Evolutionary conservation across 2,888 invertebrate species (phyloP).

Genomic region (Ochlodes sylvanus): DNA sequence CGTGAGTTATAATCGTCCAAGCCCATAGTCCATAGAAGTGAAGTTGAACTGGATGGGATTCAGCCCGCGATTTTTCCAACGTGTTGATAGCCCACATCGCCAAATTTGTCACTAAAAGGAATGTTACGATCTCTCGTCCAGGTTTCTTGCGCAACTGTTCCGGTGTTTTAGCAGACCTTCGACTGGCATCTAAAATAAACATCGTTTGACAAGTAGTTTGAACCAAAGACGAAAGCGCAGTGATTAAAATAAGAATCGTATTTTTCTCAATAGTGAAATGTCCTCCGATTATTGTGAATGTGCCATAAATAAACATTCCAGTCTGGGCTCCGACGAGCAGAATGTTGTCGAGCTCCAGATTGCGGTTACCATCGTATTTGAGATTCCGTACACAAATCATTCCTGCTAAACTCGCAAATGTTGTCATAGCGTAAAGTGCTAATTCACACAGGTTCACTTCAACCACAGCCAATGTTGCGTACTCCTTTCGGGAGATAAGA

Average conservation of each 20-base stretch:
- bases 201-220: conserved; percentile 96
- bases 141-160: conserved; percentile 95
- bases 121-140: conserved; percentile 96
- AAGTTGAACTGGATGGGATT: conserved; percentile 95
- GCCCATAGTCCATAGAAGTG: conserved; percentile 97
- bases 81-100: conserved; percentile 98
- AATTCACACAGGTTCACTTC: conserved; percentile 96
- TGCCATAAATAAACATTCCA: conserved; percentile 97
- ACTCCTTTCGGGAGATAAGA: conserved; percentile 91
- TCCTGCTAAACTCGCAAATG: conserved; percentile 93
- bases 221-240: conserved; percentile 93
- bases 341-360: conserved; percentile 95
- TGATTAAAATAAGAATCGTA: conserved; percentile 92
- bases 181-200: conserved; percentile 95
- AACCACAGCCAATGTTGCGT: conserved; percentile 92
- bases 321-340: conserved; percentile 96
- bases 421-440: conserved; percentile 93
- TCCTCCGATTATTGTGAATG: conserved; percentile 96
- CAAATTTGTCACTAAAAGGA: conserved; percentile 94
- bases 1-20: conserved; percentile 97
- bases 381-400: conserved; percentile 94
- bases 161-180: conserved; percentile 91
- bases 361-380: conserved; percentile 92
- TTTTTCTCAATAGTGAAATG: conserved; percentile 94
- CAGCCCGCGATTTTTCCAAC: conserved; percentile 94